Evolutionary conservation across 2,797 vertebrate species (phyloP).

Genomic region (Otus scops): DNA sequence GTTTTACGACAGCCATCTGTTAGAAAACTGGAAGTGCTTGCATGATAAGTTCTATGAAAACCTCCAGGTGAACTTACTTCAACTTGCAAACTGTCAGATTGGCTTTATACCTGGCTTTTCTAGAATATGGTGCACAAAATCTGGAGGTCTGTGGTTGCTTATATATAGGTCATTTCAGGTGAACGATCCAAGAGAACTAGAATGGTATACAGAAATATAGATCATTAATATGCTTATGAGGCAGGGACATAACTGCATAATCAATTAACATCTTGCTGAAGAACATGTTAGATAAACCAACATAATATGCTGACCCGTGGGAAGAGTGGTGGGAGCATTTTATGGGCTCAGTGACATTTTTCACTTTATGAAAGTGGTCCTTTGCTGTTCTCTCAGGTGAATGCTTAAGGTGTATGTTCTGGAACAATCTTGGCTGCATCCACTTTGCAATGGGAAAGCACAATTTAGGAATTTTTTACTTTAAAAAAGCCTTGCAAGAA

Average conservation of each 20-base stretch:
- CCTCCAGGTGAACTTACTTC: not conserved
- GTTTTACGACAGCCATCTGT: not conserved
- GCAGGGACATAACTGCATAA: not conserved
- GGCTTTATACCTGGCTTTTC: not conserved
- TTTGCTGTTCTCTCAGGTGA: conserved; percentile 82
- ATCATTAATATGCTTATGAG: not conserved
- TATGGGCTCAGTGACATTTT: not conserved
- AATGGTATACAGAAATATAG: not conserved
- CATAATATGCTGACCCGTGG: not conserved
- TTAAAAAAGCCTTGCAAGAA: conserved; percentile 98
- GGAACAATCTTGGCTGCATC: conserved; percentile 99
- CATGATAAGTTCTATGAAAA: not conserved
- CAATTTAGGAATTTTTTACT: conserved; percentile 98
- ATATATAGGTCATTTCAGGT: not conserved
- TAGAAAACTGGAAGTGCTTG: not conserved
- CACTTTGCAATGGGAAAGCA: conserved; percentile 99
- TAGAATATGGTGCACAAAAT: not conserved
- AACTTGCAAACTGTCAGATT: not conserved
- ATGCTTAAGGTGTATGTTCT: conserved; percentile 98
- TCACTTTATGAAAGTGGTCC: not conserved
- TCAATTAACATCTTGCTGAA: not conserved
- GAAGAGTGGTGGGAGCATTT: not conserved
- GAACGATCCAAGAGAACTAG: not conserved
- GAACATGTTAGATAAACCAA: not conserved
- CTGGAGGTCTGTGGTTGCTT: not conserved